Base-by-base conservation (phyloP, 2,113 vertebrate genomes). In the Ciconia maguari region DNA sequence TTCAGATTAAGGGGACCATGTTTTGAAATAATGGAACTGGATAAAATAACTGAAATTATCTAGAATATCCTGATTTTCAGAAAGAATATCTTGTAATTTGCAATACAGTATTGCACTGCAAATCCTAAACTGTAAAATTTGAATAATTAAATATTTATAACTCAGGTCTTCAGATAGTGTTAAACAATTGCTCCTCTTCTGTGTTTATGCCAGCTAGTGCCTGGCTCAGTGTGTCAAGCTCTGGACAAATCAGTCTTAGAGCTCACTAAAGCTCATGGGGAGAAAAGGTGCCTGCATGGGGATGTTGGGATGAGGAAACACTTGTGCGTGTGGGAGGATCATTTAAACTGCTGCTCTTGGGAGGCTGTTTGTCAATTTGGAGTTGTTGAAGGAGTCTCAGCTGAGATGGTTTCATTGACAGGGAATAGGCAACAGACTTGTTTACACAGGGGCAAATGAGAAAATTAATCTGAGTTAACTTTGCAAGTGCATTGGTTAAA, bases 391-490 rank as follows among this genome's bases (percentile, higher is more conserved):
- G 62, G 61, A 49, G 54, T 55, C 92, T 82, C 69, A 83, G 65
- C 57, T 65, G 87, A 93, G 89, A 87, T 7, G 75, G 89, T 92
- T 94, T 90, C 91, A 94, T 62, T 87, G 94, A 87, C 34, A 91
- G 44, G 41, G 81, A 76, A 58, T 11, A 84, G 83, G 65, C 80
- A 91, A 76, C 30, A 46, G 74, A 14, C 62, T 83, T 85, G 74
- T 93, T 90, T 95, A 91, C 74, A 79, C 54, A 58, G 71, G 72
- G 91, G 42, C 52, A 96, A 91, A 82, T 1, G 14, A 80, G 52
- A 88, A 96, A 96, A 95, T 91, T 65, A 94, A 95, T 97, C 91
- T 83, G 96, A 89, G 87, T 96, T 97, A 96, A 93, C 81, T 95
- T 76, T 38, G 48, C 79, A 69, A 85, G 66, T 44, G 62, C 62